Evolutionary conservation across 2,888 invertebrate genomes (phyloP), one percentile per base, ranked within the genome.

Genomic region (Cryptus viduatorius): DNA sequence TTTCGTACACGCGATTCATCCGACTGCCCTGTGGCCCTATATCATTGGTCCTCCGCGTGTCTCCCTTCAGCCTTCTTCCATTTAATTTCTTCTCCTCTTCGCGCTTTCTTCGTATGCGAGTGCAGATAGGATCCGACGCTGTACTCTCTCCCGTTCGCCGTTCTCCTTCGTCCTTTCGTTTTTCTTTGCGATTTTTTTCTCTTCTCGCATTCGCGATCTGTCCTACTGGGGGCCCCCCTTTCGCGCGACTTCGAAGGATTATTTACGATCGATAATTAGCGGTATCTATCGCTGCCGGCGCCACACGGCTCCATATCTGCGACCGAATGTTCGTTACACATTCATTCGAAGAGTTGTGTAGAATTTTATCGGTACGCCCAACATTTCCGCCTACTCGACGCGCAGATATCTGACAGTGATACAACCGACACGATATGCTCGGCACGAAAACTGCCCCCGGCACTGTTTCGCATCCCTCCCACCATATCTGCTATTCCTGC

Each of bases 241-340:
- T 71, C 37, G 64, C 56, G 88, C 89, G 87, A 88, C 89, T 89
- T 87, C 87, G 88, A 88, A 88, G 86, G 89, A 82, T 94, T 92
- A 94, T 94, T 94, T 94, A 94, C 92, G 93, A 93, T 93, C 93
- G 91, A 94, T 94, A 94, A 94, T 94, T 94, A 94, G 93, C 90
- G 92, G 93, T 94, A 93, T 93, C 93, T 93, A 93, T 93, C 93
- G 93, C 93, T 94, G 93, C 93, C 93, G 93, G 93, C 93, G 91
- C 92, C 92, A 92, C 67, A 65, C 65, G 53, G 69, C 59, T 79
- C 65, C 69, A 48, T 37, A 37, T 7, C 37, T 75, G 79, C 73
- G 72, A 75, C 79, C 46, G 37, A 72, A 71, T 75, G 69, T 65
- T 65, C 71, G 69, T 81, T 79, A 71, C 82, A 79, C 59, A 29